Evolutionary conservation across 2,888 invertebrate species (phyloP).

Genomic region (Chloroclystis v-ata): DNA sequence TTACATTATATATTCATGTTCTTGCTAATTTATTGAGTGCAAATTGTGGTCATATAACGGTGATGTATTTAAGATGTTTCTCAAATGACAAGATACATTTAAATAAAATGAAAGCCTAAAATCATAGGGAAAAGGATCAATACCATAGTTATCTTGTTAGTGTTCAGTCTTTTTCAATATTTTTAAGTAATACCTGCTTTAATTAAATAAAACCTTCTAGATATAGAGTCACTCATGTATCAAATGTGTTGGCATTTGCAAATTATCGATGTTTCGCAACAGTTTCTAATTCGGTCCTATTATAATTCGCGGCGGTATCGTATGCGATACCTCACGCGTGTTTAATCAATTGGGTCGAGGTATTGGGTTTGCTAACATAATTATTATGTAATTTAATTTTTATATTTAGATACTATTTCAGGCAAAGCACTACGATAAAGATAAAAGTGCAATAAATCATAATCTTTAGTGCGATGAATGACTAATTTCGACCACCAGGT

Average conservation of each 20-base stretch:
- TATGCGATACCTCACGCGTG: constrained; percentile 59
- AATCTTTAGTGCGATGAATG: neutral
- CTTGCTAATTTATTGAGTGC: constrained; percentile 8
- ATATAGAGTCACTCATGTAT: no score
- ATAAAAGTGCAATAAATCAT: neutral
- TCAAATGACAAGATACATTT: no score
- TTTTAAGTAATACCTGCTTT: neutral
- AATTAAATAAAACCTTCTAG: neutral
- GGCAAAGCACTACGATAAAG: neutral
- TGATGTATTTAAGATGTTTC: no score
- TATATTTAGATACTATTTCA: neutral
- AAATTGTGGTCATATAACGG: neutral
- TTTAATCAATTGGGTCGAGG: constrained; percentile 72
- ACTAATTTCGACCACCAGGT: neutral
- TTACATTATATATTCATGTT: constrained; percentile 10
- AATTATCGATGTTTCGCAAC: constrained; percentile 28
- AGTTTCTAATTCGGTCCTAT: constrained; percentile 37
- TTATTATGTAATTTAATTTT: constrained; percentile 33
- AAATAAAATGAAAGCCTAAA: no score
- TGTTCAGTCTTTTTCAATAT: no score
- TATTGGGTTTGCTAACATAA: constrained; percentile 56
- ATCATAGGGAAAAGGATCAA: no score
- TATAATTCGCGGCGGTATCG: constrained; percentile 44
- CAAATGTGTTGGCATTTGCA: constrained; percentile 6
- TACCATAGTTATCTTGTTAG: no score